phyloP scores from a whole-genome alignment of 2,888 invertebrate genomes.

The Notodonta ziczac region DNA sequence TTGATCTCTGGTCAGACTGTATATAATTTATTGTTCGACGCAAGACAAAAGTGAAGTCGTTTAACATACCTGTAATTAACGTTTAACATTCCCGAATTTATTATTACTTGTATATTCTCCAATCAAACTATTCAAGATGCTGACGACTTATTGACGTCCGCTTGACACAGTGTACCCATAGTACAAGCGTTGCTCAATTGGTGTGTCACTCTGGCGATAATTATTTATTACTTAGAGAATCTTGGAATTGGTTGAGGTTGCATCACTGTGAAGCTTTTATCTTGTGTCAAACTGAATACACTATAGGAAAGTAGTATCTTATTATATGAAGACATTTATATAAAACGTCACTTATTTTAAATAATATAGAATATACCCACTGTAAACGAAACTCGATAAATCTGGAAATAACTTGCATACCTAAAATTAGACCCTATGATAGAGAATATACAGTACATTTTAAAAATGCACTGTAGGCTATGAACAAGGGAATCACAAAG shows the following conservation, averaged over 20 bases:
- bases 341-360: constrained; percentile 21
- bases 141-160: too few species aligned
- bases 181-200: too few species aligned
- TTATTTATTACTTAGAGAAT: too few species aligned
- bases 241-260: not conserved
- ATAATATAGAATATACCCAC: constrained; percentile 26
- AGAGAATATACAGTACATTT: not conserved
- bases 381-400: constrained; percentile 38
- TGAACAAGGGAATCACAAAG: not conserved
- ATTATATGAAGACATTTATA: constrained; percentile 20
- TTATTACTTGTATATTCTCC: not conserved
- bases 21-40: constrained; percentile 22
- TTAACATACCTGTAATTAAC: too few species aligned
- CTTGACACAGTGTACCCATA: too few species aligned
- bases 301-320: constrained; percentile 32
- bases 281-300: constrained; percentile 27
- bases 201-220: too few species aligned
- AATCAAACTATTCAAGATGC: not conserved
- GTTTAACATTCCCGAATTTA: constrained; percentile 32
- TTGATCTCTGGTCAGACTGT: not conserved
- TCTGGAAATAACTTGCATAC: not conserved
- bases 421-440: not conserved
- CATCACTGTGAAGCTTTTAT: constrained; percentile 14
- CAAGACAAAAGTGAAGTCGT: constrained; percentile 24
- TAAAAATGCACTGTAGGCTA: not conserved